Base-by-base conservation (phyloP, 2,113 vertebrate genomes). In the Melanostigma gelatinosum region DNA sequence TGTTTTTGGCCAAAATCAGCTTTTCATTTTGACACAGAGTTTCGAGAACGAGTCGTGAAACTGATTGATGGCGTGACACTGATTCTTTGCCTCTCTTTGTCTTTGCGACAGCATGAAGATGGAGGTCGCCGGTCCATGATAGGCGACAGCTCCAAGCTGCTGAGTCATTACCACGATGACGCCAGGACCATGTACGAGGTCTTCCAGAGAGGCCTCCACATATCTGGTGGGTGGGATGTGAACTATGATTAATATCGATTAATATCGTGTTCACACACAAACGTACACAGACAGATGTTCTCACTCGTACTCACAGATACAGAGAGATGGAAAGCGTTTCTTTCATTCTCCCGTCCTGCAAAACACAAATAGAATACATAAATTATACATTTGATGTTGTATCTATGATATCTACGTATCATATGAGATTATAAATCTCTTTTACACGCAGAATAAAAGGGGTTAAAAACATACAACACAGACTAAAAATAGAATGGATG, bases 151-250 rank as follows among this genome's bases (percentile, higher is more conserved):
- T 84, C 95, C 0, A 94, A 97, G 84, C 93, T 98, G 62, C 94
- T 99, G 66, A 96, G 96, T 0, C 96, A 99, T 88, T 99, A 99
- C 89, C 97, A 99, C 0, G 97, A 98, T 0, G 98, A 99, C 0
- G 97, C 97, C 83, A 96, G 93, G 90, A 99, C 98, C 86, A 96
- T 99, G 97, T 99, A 99, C 0, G 97, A 99, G 89, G 98, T 98
- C 76, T 99, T 99, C 85, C 95, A 95, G 92, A 95, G 98, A 34
- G 98, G 98, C 29, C 96, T 97, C 52, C 95, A 96, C 87, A 98
- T 99, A 95, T 96, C 98, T 4, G 97, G 98, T 98, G 85, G 94
- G 96, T 91, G 36, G 16, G 5, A 38, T 62, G 54, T 54, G 6
- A 65, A 13, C 71, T 29, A 34, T 44, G 29, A 4, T 18, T 9